These are phyloP conservation scores for Phodopus roborovskii DNA, from an alignment of 2,113 vertebrate species.

Conservation along the genomic window DNA sequence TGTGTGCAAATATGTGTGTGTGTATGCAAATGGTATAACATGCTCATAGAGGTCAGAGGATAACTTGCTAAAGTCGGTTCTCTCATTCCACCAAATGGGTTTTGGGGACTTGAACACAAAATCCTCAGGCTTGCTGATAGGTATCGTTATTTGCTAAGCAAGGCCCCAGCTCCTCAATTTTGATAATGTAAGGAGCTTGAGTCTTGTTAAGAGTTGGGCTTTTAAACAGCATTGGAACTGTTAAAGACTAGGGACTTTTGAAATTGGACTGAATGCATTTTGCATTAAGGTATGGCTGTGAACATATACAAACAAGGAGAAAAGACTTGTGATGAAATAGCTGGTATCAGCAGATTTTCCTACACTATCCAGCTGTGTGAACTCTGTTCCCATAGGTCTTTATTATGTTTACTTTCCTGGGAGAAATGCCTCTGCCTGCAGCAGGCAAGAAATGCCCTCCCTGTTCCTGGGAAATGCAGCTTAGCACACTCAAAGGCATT, in stretches of 20 bases:
- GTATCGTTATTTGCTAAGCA: not conserved
- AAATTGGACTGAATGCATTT: not conserved
- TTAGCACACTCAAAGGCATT: not conserved
- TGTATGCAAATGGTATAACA: not conserved
- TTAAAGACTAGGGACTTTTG: not conserved
- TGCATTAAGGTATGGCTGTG: not conserved
- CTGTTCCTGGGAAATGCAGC: not conserved
- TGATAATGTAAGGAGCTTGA: not conserved
- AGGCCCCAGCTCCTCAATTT: not conserved
- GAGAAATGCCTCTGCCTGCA: not conserved
- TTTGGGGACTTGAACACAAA: not conserved
- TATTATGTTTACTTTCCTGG: not conserved
- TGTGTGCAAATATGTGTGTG: not conserved
- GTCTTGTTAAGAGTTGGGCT: not conserved
- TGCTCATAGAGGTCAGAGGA: not conserved
- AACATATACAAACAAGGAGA: not conserved
- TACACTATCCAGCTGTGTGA: not conserved
- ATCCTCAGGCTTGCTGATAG: not conserved
- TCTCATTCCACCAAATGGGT: not conserved
- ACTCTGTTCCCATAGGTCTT: not conserved
- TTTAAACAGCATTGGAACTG: not conserved
- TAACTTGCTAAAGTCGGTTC: not conserved
- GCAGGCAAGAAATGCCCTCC: not conserved
- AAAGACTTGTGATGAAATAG: not conserved
- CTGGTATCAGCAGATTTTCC: not conserved